Evolutionary conservation across 2,113 vertebrate genomes (phyloP).

Genomic region (Ifrita kowaldi): DNA sequence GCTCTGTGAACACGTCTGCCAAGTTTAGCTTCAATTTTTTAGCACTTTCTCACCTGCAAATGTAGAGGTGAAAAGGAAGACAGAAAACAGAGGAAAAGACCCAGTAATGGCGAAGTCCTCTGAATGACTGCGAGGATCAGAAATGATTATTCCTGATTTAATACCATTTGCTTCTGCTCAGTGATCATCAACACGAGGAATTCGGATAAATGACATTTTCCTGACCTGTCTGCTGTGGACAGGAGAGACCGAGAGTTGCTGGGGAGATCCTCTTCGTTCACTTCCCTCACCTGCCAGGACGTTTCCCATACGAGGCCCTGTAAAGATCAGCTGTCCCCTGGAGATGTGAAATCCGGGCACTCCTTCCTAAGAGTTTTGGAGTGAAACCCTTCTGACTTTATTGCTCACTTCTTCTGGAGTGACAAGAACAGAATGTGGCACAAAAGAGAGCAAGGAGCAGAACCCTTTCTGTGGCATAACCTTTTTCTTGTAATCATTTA

Average conservation of each 20-base stretch:
- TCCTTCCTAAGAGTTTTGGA: neutral
- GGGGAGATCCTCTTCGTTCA: neutral
- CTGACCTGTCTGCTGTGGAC: neutral
- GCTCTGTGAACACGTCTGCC: neutral
- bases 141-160: neutral
- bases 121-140: neutral
- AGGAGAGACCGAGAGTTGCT: neutral
- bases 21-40: neutral
- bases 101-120: neutral
- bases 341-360: rapidly evolving
- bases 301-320: neutral
- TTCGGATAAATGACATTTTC: neutral
- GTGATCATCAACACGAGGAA: neutral
- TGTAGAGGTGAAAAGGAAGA: neutral
- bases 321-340: neutral
- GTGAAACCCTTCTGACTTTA: neutral
- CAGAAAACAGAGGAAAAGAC: neutral
- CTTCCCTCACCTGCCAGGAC: neutral
- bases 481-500: slow-evolving; percentile 40
- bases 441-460: neutral
- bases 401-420: neutral
- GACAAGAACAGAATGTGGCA: neutral
- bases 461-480: neutral
- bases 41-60: neutral
- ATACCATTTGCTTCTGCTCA: neutral